Base-by-base conservation (phyloP, 2,888 invertebrate genomes). In the Thecocarcelia acutangulata region DNA sequence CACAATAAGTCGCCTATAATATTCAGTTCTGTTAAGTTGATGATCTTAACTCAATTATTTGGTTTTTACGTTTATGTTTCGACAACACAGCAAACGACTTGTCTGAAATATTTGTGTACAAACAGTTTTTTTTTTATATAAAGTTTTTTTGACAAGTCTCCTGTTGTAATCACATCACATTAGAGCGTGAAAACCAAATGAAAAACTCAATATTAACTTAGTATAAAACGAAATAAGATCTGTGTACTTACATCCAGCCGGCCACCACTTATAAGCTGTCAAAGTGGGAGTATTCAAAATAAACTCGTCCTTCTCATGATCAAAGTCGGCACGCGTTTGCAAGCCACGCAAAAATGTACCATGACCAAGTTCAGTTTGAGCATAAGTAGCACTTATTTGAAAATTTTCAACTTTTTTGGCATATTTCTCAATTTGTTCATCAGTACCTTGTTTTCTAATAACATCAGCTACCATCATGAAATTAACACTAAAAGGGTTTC, bases 241-340 rank as follows among this genome's bases (percentile, higher is more conserved):
- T 12, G 0, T 13, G 11, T 46, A 93, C 96, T 93, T 91, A 97
- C 97, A 92, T 89, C 96, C 96, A 17, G 98, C 98, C 17, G 98
- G 97, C 98, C 98, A 98, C 97, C 97, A 98, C 91, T 98, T 98
- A 89, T 95, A 96, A 0, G 98, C 94, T 0, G 97, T 95, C 12
- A 97, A 91, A 1, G 95, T 95, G 0, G 98, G 98, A 64, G 96
- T 96, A 88, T 98, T 93, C 33, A 98, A 90, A 46, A 97, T 91
- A 88, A 98, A 98, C 91, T 98, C 96, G 89, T 97, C 92, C 0
- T 94, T 95, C 2, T 90, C 87, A 0, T 94, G 92, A 90, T 98
- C 98, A 88, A 96, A 98, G 0, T 96, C 97, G 1, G 98, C 97
- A 0, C 96, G 96, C 0, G 98, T 98, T 92, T 98, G 97, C 84